A percentile compares a stretch with the other conserved stretches of the same genome.
Conservation (phyloP, 1,140 invertebrate species). For the Brachionus plicatilis region DNA sequence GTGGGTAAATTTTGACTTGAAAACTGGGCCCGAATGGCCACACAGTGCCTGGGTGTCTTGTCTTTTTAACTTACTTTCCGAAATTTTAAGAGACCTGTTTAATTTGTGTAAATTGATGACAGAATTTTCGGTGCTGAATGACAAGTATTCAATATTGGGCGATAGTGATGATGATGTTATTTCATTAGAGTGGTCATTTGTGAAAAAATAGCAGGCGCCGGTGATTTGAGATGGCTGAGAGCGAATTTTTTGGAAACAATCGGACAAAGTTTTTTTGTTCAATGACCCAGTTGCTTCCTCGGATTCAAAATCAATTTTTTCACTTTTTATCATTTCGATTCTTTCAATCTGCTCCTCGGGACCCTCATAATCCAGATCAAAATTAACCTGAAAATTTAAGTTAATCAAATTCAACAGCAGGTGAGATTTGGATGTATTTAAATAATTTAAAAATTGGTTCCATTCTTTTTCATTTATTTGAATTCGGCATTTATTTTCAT, state of each 20-base stretch:
- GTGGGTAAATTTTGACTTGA: slow-evolving; percentile 65
- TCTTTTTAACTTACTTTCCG: background rate
- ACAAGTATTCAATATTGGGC: background rate
- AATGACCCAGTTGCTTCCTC: background rate
- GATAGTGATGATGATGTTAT: slow-evolving; percentile 12
- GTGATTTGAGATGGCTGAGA: background rate
- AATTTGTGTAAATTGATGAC: slow-evolving; percentile 16
- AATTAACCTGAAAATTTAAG: background rate
- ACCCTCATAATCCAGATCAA: background rate
- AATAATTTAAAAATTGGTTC: background rate
- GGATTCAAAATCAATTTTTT: background rate
- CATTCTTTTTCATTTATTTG: background rate
- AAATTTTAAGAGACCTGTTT: background rate
- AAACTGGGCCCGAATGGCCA: slow-evolving; percentile 69
- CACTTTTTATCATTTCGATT: background rate
- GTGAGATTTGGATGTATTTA: background rate
- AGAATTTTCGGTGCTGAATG: background rate
- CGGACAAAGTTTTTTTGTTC: background rate
- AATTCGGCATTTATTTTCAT: background rate
- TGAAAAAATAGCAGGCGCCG: background rate
- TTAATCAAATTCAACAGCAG: background rate
- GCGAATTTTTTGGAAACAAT: background rate
- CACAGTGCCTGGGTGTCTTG: slow-evolving; percentile 43
- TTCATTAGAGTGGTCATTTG: background rate
- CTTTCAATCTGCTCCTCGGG: background rate